These are phyloP conservation scores for Unio pictorum DNA, from an alignment of 2,888 invertebrate species.

Conservation along the genomic window DNA sequence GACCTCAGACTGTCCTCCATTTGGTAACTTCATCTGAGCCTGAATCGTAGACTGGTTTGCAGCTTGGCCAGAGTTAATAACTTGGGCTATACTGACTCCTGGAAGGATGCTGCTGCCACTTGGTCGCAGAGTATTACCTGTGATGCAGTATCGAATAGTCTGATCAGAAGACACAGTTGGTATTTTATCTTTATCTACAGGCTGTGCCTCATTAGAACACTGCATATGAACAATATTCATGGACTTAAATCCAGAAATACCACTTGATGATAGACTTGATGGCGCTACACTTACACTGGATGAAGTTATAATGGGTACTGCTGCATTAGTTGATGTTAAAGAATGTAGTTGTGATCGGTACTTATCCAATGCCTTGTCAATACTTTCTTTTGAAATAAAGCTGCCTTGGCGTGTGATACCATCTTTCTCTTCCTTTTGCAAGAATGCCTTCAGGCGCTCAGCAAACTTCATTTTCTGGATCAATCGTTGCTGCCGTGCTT, in stretches of 20 bases:
- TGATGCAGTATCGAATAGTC: too few relatives aligned
- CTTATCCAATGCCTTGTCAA: constrained; percentile 33
- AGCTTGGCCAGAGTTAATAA: constrained; percentile 2
- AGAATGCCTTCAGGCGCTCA: constrained; percentile 28
- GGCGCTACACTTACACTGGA: too few relatives aligned
- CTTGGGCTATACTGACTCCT: not conserved
- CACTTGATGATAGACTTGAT: too few relatives aligned
- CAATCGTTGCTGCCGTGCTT: constrained; percentile 25
- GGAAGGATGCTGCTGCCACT: too few relatives aligned
- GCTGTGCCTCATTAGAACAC: too few relatives aligned
- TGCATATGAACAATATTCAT: too few relatives aligned
- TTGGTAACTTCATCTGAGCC: not conserved
- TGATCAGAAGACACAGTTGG: too few relatives aligned
- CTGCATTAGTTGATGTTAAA: too few relatives aligned
- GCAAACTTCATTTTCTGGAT: constrained; percentile 42
- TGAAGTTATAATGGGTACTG: too few relatives aligned
- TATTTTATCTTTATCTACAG: too few relatives aligned
- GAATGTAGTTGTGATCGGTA: constrained; percentile 27
- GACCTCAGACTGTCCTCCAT: constrained; percentile 7
- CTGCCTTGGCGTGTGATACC: constrained; percentile 22
- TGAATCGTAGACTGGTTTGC: not conserved
- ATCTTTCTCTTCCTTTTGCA: constrained; percentile 24
- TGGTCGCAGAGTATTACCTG: too few relatives aligned
- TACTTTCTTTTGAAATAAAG: constrained; percentile 32
- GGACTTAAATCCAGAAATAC: too few relatives aligned